Evolutionary conservation across 2,888 invertebrate genomes (phyloP).

Genomic region (Alcis repandata): DNA sequence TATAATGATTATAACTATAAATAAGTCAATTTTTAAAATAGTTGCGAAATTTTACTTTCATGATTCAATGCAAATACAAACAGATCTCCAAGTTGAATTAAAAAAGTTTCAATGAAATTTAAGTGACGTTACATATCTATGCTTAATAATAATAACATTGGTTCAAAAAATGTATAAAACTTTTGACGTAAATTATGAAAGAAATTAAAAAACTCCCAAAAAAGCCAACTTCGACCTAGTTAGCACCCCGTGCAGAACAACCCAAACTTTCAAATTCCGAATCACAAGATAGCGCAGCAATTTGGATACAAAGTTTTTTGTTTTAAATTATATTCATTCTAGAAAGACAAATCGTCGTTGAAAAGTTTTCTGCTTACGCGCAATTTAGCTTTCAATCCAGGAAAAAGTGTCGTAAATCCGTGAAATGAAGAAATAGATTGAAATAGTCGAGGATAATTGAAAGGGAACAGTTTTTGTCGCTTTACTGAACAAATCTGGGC

Average conservation of each 20-base stretch:
- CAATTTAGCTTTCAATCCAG: slow-evolving; percentile 15
- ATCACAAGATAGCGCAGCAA: slow-evolving; percentile 10
- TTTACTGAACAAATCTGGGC: neutral
- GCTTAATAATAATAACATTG: no score
- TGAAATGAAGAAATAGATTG: slow-evolving; percentile 17
- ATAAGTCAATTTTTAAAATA: no score
- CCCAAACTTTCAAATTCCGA: slow-evolving; percentile 6
- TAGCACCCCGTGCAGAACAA: neutral
- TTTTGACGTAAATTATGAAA: no score
- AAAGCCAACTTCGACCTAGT: no score
- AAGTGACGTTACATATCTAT: no score
- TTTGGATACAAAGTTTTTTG: slow-evolving; percentile 20
- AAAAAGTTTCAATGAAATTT: no score
- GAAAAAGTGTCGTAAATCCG: slow-evolving; percentile 25
- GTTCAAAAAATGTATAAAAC: no score
- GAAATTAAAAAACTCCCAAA: no score
- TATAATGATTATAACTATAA: no score
- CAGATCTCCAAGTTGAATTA: no score
- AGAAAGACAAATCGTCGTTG: slow-evolving; percentile 29
- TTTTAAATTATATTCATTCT: slow-evolving; percentile 9
- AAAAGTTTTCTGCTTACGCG: slow-evolving; percentile 28
- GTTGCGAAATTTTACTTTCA: no score
- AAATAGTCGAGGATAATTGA: slow-evolving; percentile 18
- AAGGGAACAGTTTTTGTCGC: neutral
- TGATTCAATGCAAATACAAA: no score